Percentiles rank a stretch among this genome's conserved stretches.
phyloP scores from a whole-genome alignment of 2,113 vertebrate species.

The Thamnophis sirtalis region DNA sequence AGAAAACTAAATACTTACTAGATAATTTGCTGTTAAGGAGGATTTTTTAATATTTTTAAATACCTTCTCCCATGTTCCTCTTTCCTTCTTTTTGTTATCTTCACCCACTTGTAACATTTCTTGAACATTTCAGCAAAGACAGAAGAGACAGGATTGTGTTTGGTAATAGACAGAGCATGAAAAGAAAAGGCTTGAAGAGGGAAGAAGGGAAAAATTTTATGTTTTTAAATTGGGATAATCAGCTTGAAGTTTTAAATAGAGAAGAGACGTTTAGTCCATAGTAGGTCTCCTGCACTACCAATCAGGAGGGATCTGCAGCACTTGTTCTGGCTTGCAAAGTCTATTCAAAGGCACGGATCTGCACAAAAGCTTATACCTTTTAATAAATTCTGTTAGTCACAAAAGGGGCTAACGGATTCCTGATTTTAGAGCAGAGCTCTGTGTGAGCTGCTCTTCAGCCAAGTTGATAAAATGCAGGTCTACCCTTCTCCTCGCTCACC shows the following conservation, averaged over 20 bases:
- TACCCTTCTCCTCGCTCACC: background rate
- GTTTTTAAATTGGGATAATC: background rate
- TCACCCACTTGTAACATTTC: background rate
- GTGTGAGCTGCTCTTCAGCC: background rate
- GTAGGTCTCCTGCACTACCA: background rate
- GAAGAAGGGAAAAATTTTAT: background rate
- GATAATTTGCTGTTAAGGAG: background rate
- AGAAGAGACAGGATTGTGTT: background rate
- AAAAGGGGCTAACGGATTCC: background rate
- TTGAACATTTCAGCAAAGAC: background rate
- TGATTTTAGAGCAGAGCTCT: background rate
- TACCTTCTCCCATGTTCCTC: background rate
- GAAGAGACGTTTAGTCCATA: background rate
- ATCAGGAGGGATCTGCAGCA: background rate
- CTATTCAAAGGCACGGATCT: background rate
- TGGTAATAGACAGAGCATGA: background rate
- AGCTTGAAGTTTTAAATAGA: background rate
- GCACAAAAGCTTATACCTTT: background rate
- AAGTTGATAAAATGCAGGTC: background rate
- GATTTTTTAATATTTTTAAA: slow-evolving; percentile 35
- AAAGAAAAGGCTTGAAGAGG: background rate
- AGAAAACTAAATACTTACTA: background rate
- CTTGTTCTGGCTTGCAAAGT: background rate
- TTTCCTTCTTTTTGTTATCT: background rate
- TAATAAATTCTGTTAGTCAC: background rate